Evolutionary conservation across 2,113 vertebrate genomes (phyloP).

Genomic region (Syngnathoides biaculeatus): DNA sequence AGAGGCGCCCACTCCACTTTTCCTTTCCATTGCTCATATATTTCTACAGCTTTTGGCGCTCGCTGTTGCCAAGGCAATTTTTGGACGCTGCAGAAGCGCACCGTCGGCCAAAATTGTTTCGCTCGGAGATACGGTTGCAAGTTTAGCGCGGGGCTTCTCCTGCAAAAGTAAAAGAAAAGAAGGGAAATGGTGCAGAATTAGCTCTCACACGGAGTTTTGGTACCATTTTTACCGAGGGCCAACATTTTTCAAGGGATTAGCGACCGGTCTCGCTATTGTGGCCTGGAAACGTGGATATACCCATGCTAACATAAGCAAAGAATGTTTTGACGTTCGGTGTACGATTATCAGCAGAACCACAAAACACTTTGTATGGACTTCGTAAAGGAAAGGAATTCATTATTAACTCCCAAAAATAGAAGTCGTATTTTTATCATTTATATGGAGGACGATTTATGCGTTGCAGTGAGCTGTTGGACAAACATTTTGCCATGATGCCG

Average conservation of each 20-base stretch:
- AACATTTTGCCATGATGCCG: no score
- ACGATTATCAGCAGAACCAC: no score
- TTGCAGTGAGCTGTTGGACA: no score
- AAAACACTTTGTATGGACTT: no score
- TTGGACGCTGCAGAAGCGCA: constrained; percentile 44
- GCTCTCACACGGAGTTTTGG: background rate
- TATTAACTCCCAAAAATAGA: no score
- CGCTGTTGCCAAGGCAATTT: constrained; percentile 59
- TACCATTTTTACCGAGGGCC: background rate
- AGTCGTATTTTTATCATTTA: no score
- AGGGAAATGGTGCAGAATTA: background rate
- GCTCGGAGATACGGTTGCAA: constrained; percentile 55
- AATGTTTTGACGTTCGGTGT: no score
- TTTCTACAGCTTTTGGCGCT: constrained; percentile 57
- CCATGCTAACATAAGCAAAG: no score
- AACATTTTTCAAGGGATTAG: background rate
- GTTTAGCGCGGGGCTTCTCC: constrained; percentile 50
- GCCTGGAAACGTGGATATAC: no score
- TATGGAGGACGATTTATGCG: no score
- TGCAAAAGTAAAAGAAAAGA: constrained; percentile 28
- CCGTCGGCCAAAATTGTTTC: constrained; percentile 33
- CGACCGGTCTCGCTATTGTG: background rate
- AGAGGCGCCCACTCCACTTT: constrained; percentile 54
- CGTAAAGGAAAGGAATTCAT: no score
- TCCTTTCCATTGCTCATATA: constrained; percentile 58